These are phyloP conservation scores for Corapipo altera DNA, from an alignment of 2,113 vertebrate species.

Conservation along the genomic window DNA sequence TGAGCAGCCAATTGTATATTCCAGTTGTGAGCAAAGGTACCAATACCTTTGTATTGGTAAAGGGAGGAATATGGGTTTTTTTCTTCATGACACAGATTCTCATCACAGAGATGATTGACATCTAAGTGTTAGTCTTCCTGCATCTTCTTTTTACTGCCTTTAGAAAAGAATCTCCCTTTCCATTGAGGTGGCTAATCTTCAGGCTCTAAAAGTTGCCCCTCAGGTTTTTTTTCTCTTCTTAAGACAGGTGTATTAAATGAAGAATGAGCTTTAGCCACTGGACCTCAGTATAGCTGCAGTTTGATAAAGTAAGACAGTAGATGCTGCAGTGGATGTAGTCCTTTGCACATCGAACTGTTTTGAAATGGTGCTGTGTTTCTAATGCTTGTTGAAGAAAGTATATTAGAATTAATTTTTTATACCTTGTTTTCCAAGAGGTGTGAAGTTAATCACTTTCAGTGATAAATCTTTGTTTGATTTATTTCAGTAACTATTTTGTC, in stretches of 20 bases:
- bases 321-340: background rate
- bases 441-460: background rate
- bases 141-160: background rate
- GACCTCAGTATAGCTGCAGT: background rate
- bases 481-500: background rate
- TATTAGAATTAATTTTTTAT: background rate
- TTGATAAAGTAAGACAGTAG: background rate
- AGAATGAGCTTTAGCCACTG: background rate
- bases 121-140: background rate
- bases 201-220: background rate
- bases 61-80: background rate
- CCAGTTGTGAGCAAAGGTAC: background rate
- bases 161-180: background rate
- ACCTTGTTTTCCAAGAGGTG: background rate
- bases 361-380: background rate
- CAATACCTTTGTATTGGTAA: background rate
- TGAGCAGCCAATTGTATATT: background rate
- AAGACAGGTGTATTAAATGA: background rate
- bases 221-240: background rate
- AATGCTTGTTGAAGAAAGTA: background rate
- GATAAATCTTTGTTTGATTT: background rate
- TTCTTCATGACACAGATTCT: background rate
- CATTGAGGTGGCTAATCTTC: background rate
- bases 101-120: background rate
- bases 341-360: background rate